Evolutionary conservation across 92 coral and sea anemone species (phyloP).

Genomic region (Zoanthus sociatus): DNA sequence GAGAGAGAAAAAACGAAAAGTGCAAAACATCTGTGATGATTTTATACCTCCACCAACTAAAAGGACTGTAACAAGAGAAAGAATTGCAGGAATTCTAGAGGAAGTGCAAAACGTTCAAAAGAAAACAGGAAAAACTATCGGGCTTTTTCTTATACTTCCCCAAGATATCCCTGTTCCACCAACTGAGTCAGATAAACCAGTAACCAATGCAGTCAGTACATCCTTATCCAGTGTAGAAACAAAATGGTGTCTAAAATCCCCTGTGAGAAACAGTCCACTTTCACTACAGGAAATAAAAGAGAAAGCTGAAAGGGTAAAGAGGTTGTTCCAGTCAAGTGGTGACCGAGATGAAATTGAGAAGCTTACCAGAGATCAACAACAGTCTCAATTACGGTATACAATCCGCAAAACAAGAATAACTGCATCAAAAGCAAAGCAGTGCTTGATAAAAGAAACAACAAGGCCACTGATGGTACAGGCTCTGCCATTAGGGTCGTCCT

Average conservation of each 20-base stretch:
- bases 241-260: not conserved
- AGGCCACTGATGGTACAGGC: no score
- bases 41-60: not conserved
- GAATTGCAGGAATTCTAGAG: slow-evolving; percentile 12
- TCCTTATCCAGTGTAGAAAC: not conserved
- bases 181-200: not conserved
- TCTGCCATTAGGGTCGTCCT: no score
- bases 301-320: slow-evolving; percentile 36
- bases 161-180: slow-evolving; percentile 16
- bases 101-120: slow-evolving; percentile 5
- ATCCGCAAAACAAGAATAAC: slow-evolving; percentile 36
- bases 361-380: slow-evolving; percentile 34
- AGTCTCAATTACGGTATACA: slow-evolving; percentile 38
- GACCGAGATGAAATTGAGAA: slow-evolving; percentile 30
- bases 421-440: slow-evolving; percentile 46
- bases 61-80: slow-evolving; percentile 20
- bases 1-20: not conserved
- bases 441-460: slow-evolving; percentile 32
- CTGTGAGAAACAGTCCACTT: not conserved
- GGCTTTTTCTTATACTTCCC: slow-evolving; percentile 22
- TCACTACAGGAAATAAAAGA: not conserved
- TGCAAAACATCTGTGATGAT: slow-evolving; percentile 1
- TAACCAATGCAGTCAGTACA: not conserved
- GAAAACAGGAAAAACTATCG: slow-evolving; percentile 10
- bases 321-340: slow-evolving; percentile 41